These are phyloP conservation scores for Chiridota heheva DNA, from an alignment of 35 echinoderm and acorn worm genomes.

Conservation along the genomic window DNA sequence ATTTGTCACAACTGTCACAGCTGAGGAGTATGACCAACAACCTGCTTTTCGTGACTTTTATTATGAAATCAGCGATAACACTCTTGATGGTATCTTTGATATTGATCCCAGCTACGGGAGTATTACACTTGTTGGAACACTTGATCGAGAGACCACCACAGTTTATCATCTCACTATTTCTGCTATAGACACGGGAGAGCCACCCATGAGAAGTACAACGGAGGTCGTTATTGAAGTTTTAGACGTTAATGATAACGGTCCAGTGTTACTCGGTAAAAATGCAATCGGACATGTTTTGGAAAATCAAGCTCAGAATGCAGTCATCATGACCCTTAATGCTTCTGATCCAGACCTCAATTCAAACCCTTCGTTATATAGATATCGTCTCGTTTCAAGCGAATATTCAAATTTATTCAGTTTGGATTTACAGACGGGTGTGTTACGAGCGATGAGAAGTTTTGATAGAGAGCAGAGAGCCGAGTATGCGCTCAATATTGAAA, in stretches of 20 bases:
- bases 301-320: slow-evolving; percentile 63
- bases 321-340: slow-evolving; percentile 85
- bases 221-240: slow-evolving; percentile 59
- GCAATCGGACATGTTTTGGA: slow-evolving; percentile 68
- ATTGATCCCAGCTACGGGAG: slow-evolving; percentile 65
- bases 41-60: slow-evolving; percentile 69
- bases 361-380: slow-evolving; percentile 61
- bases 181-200: slow-evolving; percentile 82
- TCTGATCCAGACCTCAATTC: slow-evolving; percentile 80
- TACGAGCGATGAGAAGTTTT: slow-evolving; percentile 61
- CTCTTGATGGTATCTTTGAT: slow-evolving; percentile 59
- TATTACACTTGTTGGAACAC: slow-evolving; percentile 43
- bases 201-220: slow-evolving; percentile 67
- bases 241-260: slow-evolving; percentile 98
- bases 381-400: slow-evolving; percentile 39
- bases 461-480: slow-evolving; percentile 70
- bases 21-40: slow-evolving; percentile 77
- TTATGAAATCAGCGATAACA: slow-evolving; percentile 73
- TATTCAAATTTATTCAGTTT: slow-evolving; percentile 58
- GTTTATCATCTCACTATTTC: slow-evolving; percentile 76
- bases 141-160: slow-evolving; percentile 81
- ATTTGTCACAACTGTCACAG: slow-evolving; percentile 76
- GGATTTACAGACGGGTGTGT: slow-evolving; percentile 21
- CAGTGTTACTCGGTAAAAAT: slow-evolving; percentile 54
- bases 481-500: slow-evolving; percentile 77